phyloP scores from a whole-genome alignment of 2,113 vertebrate species.

The Sarotherodon lohbergeri region DNA sequence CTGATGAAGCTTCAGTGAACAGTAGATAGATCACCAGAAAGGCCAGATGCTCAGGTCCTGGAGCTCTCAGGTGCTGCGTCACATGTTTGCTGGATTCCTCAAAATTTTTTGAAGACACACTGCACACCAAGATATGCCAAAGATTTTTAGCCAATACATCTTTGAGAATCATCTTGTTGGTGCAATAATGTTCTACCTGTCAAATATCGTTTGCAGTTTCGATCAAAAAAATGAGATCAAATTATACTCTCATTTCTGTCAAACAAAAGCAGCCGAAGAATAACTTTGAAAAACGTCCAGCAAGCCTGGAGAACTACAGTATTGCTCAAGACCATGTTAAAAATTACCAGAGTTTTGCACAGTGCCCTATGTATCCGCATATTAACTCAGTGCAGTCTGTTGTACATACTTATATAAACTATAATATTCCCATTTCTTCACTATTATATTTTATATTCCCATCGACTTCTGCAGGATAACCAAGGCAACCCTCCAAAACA shows the following conservation, averaged over 20 bases:
- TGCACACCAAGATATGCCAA: not conserved
- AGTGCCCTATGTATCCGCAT: not conserved
- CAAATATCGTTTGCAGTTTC: not conserved
- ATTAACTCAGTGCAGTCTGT: not conserved
- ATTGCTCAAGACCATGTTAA: not conserved
- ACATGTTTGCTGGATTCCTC: not conserved
- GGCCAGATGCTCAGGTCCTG: not conserved
- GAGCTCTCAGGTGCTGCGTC: accelerated
- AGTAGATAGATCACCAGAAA: not conserved
- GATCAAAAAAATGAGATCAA: not conserved
- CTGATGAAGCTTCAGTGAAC: not conserved
- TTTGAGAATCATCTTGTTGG: not conserved
- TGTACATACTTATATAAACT: not conserved
- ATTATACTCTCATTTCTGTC: not conserved
- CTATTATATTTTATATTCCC: not conserved
- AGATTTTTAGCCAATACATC: not conserved
- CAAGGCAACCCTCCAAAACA: not conserved
- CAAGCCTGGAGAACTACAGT: not conserved
- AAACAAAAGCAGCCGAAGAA: not conserved
- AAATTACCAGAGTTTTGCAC: not conserved
- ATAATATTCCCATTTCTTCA: not conserved
- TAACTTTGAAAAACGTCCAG: not conserved
- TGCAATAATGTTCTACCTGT: not conserved
- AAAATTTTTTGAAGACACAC: not conserved
- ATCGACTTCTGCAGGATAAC: not conserved